phyloP scores from a whole-genome alignment of 2,113 vertebrate genomes.

The Rhynchopsitta pachyrhyncha region DNA sequence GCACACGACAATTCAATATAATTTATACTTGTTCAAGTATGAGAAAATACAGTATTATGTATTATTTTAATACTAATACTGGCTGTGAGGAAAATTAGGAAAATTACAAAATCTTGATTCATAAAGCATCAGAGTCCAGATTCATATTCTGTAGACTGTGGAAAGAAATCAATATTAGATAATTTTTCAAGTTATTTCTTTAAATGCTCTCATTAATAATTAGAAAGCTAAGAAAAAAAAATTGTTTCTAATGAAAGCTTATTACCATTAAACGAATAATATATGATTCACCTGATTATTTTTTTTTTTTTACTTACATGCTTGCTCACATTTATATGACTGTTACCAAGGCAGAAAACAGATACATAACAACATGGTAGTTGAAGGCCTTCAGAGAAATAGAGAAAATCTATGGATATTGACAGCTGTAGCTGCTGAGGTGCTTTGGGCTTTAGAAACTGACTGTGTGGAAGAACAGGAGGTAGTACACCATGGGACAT shows the following conservation, averaged over 20 bases:
- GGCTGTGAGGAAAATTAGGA: not conserved
- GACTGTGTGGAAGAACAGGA: not conserved
- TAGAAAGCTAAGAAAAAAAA: not conserved
- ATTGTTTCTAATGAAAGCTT: not conserved
- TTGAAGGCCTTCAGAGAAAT: not conserved
- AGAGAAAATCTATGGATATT: not conserved
- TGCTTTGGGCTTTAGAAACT: not conserved
- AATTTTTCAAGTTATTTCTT: not conserved
- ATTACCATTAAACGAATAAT: not conserved
- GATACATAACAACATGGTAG: not conserved
- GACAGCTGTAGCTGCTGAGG: not conserved
- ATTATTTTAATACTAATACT: not conserved
- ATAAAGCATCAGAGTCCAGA: not conserved
- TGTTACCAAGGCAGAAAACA: not conserved
- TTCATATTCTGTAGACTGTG: not conserved
- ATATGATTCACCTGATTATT: not conserved
- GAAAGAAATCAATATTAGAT: not conserved
- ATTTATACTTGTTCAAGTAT: not conserved
- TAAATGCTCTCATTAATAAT: not conserved
- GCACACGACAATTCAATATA: not conserved
- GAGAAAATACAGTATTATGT: not conserved
- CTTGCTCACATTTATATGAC: not conserved
- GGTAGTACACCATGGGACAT: rapidly evolving
- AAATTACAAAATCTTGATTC: not conserved
- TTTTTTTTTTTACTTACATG: not conserved